Base-by-base conservation (phyloP, 2,113 vertebrate genomes). In the Ameiurus melas region DNA sequence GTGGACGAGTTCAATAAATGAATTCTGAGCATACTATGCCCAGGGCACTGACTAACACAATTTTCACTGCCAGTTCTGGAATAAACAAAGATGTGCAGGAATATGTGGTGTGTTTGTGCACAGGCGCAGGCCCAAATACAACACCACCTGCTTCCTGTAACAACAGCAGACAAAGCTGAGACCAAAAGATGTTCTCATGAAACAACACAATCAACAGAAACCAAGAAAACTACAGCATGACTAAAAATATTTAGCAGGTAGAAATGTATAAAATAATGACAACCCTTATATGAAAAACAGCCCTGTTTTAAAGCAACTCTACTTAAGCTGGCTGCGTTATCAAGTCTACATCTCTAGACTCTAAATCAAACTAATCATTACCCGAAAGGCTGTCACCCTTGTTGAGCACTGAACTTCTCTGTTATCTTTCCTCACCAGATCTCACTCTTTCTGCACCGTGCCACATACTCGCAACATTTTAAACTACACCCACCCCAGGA, bases 371-470 rank as follows among this genome's bases (percentile, higher is more conserved):
- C 79, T 51, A 75, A 89, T 86, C 68, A 73, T 55, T 43, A 66
- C 57, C 25, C 36, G 55, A 83, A 70, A 58, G 53, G 16, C 68
- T 75, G 30, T 89, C 66, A 47, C 14, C 79, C n/a, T 62, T 81
- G 57, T 39, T 81, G 73, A 82, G 83, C 68, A 81, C 13, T n/a
- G 12, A 22, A n/a, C 30, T n/a, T 39, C 22, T 53, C 14, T 66
- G 79, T 83, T 77, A 86, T 86, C 85, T 66, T 17, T 22, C 27
- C 77, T 81, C 53, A 64, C 66, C 88, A 86, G 77, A 82, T 75
- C 39, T 64, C 30, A 33, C 22, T 73, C 84, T 36, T 55, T 3
- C 9, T 25, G 30, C n/a, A 16, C 66, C 22, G 1, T 77, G 30
- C 22, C 75, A 79, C n/a, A 60, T 3, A 27, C 43, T 78, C 55